Evolutionary conservation across 2,888 invertebrate genomes (phyloP).

Genomic region (Lapara coniferarum): DNA sequence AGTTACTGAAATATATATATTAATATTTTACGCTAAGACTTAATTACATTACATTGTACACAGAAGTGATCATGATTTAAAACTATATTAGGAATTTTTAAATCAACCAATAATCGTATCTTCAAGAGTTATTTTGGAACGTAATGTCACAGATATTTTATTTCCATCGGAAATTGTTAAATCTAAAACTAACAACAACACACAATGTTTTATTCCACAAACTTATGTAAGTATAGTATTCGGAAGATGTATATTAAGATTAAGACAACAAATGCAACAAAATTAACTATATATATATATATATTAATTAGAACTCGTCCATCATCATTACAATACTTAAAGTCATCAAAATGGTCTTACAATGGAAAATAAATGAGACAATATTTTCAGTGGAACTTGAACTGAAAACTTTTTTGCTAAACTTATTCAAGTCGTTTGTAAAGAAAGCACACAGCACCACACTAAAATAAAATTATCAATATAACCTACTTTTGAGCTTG

Average conservation of each 20-base stretch:
- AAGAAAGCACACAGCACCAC: neutral
- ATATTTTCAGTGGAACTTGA: neutral
- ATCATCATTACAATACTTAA: neutral
- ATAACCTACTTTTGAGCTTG: too few relatives aligned
- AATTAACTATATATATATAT: slow-evolving; percentile 29
- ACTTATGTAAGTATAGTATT: slow-evolving; percentile 23
- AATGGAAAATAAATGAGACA: neutral
- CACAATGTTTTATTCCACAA: slow-evolving; percentile 36
- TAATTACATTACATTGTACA: slow-evolving; percentile 35
- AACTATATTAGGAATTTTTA: neutral
- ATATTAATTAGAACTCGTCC: slow-evolving; percentile 32
- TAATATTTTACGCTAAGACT: slow-evolving; percentile 25
- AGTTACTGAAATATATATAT: neutral
- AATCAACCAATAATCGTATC: slow-evolving; percentile 6
- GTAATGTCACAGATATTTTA: slow-evolving; percentile 40
- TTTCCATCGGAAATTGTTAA: slow-evolving; percentile 69
- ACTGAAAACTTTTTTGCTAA: neutral
- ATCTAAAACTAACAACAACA: slow-evolving; percentile 61
- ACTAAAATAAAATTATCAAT: too few relatives aligned
- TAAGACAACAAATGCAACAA: slow-evolving; percentile 35
- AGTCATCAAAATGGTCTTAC: neutral
- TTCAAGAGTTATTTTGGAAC: neutral
- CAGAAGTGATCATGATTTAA: slow-evolving; percentile 37
- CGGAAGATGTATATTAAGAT: slow-evolving; percentile 27
- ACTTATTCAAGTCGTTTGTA: neutral